A percentile compares a stretch with the other conserved stretches of the same genome.
These are phyloP conservation scores for Pipistrellus pygmaeus DNA, from an alignment of 2,797 vertebrate species.

Conservation along the genomic window DNA sequence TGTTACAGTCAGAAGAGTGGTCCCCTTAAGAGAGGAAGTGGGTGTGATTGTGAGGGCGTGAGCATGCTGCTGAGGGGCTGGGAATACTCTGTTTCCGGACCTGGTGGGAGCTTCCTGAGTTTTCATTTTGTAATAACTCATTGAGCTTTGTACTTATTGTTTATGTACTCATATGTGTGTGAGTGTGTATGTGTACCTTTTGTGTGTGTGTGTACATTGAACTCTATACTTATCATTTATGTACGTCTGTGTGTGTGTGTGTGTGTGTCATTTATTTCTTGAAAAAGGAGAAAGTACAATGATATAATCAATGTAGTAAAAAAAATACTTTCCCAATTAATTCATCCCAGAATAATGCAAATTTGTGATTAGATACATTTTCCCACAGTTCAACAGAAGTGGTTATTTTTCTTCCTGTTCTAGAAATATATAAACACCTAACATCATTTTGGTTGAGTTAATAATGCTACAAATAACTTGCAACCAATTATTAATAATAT, in stretches of 20 bases:
- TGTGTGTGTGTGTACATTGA: not conserved
- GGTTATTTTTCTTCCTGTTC: constrained; percentile 48
- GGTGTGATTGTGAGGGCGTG: not conserved
- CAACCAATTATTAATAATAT: constrained; percentile 58
- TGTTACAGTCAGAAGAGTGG: not conserved
- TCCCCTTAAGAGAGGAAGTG: not conserved
- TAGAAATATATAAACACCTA: constrained; percentile 56
- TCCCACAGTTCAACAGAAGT: constrained; percentile 55
- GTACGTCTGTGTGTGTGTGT: not conserved
- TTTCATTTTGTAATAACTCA: constrained; percentile 38
- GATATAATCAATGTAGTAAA: not conserved
- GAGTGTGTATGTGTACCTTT: too few relatives aligned
- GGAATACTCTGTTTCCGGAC: not conserved
- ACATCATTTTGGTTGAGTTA: constrained; percentile 38
- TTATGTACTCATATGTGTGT: not conserved
- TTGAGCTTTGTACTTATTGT: not conserved
- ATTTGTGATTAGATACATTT: not conserved
- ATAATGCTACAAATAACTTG: constrained; percentile 60
- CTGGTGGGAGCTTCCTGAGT: not conserved
- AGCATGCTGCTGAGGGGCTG: not conserved
- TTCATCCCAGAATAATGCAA: constrained; percentile 43
- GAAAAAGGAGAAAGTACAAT: not conserved
- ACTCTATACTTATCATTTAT: not conserved
- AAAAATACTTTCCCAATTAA: constrained; percentile 58
- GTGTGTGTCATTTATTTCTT: not conserved